A percentile compares a stretch with the other conserved stretches of the same genome.
Conservation (phyloP, 2,888 invertebrate genomes). For the Thymelicus sylvestris region DNA sequence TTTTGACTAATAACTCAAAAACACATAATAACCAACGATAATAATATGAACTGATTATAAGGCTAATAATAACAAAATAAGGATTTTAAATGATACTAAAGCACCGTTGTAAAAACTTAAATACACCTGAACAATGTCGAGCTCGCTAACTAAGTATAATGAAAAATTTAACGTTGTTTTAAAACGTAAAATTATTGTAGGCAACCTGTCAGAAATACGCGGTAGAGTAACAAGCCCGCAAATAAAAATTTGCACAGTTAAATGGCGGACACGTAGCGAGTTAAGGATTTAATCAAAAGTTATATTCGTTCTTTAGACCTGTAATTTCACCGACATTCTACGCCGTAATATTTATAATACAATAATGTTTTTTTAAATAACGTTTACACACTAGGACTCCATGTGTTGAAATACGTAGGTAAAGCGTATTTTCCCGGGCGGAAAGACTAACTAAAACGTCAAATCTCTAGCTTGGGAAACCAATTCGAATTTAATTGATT, state of each 20-base stretch:
- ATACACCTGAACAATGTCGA: background rate
- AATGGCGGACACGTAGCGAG: constrained; percentile 47
- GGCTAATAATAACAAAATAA: too few relatives aligned
- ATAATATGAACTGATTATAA: too few relatives aligned
- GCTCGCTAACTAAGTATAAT: background rate
- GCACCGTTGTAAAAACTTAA: too few relatives aligned
- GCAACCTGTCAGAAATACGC: constrained; percentile 5
- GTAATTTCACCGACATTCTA: background rate
- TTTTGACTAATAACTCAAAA: too few relatives aligned
- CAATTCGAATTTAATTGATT: too few relatives aligned
- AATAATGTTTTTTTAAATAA: background rate
- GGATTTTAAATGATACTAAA: too few relatives aligned
- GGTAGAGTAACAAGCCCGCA: constrained; percentile 2
- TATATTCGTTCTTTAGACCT: constrained; percentile 42
- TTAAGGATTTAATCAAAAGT: constrained; percentile 53
- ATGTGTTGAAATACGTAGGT: too few relatives aligned
- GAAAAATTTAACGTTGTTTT: constrained; percentile 8
- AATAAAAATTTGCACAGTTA: constrained; percentile 38
- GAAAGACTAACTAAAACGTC: too few relatives aligned
- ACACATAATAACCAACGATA: too few relatives aligned
- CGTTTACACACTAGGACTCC: too few relatives aligned
- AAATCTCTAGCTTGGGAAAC: too few relatives aligned
- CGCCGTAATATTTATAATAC: background rate
- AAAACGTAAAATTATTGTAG: constrained; percentile 6
- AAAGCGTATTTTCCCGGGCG: too few relatives aligned